These are phyloP conservation scores for Barbus barbus DNA, from an alignment of 2,113 vertebrate genomes.

Conservation along the genomic window DNA sequence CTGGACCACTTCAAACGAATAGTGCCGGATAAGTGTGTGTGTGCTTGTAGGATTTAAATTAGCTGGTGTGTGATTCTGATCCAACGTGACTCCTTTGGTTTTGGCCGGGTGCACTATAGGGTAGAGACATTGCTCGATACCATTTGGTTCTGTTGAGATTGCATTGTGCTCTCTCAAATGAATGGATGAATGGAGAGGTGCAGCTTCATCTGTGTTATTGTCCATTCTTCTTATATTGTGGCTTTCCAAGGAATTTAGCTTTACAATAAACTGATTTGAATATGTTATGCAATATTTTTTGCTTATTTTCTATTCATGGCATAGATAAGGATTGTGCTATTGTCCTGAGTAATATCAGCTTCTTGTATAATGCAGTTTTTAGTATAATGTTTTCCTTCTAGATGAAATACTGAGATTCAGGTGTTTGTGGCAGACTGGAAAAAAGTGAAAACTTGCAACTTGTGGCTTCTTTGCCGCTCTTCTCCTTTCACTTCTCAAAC, in stretches of 20 bases:
- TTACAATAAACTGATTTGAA: neutral
- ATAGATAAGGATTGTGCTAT: neutral
- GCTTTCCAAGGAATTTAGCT: neutral
- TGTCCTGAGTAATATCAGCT: neutral
- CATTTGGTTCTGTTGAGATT: conserved; percentile 38
- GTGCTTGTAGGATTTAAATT: conserved; percentile 55
- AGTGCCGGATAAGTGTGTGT: conserved; percentile 48
- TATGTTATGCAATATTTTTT: neutral
- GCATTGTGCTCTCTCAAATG: conserved; percentile 42
- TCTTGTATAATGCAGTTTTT: neutral
- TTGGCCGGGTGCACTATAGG: conserved; percentile 27
- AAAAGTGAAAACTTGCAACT: conserved; percentile 30
- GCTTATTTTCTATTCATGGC: neutral
- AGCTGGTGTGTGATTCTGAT: conserved; percentile 46
- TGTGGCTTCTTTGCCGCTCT: neutral
- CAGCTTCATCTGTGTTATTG: neutral
- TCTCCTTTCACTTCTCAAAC: conserved; percentile 32
- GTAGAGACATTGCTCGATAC: conserved; percentile 14
- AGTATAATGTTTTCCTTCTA: neutral
- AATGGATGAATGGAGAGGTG: conserved; percentile 11
- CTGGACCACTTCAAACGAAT: conserved; percentile 60
- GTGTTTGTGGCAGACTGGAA: conserved; percentile 39
- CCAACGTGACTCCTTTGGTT: conserved; percentile 39
- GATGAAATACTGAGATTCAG: neutral
- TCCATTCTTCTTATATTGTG: neutral